phyloP scores from a whole-genome alignment of 2,113 vertebrate species.

The Pangasianodon hypophthalmus region DNA sequence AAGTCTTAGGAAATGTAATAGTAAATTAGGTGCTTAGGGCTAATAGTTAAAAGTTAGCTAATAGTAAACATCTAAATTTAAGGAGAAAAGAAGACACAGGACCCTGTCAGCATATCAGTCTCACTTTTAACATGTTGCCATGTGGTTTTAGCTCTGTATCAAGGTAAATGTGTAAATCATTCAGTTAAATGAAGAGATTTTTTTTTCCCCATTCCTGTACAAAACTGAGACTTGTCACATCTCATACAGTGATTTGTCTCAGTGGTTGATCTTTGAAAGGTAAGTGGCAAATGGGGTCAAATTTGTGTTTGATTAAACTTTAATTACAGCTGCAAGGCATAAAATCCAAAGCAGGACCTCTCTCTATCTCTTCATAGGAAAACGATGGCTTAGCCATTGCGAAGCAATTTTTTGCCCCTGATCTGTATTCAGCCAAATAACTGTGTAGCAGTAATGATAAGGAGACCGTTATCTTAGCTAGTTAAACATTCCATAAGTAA shows the following conservation, averaged over 20 bases:
- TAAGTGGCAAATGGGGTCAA: neutral
- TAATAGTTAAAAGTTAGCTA: neutral
- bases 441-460: neutral
- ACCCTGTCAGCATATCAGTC: too few species aligned
- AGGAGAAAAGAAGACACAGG: neutral
- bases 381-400: neutral
- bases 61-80: neutral
- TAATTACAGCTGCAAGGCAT: slow-evolving; percentile 15
- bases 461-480: neutral
- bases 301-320: neutral
- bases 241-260: neutral
- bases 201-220: neutral
- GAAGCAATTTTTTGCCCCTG: neutral
- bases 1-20: neutral
- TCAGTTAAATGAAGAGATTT: neutral
- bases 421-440: neutral
- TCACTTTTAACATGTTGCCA: neutral
- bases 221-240: slow-evolving; percentile 2
- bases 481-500: neutral
- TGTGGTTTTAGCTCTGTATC: neutral
- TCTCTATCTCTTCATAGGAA: neutral
- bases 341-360: neutral
- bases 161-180: neutral
- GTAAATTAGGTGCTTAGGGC: neutral
- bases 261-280: neutral